Conservation (phyloP, 2,797 vertebrate species). For the Pseudochromis fuscus region DNA sequence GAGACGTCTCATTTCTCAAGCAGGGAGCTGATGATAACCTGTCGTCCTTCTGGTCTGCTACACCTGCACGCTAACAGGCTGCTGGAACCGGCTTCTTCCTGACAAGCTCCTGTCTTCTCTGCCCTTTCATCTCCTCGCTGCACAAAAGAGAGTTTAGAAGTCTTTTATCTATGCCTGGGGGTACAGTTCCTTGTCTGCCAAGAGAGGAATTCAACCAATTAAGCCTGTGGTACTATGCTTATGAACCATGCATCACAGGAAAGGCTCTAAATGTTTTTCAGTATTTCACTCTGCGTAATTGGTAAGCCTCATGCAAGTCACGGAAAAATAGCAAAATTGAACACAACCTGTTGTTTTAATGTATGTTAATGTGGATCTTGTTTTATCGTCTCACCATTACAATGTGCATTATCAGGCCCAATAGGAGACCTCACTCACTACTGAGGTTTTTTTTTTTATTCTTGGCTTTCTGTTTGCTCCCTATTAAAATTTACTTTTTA, state of each 20-base stretch:
- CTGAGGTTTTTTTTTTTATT: constrained; percentile 1
- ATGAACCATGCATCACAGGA: constrained; percentile 70
- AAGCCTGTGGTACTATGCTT: constrained; percentile 68
- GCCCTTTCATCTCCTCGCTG: constrained; percentile 83
- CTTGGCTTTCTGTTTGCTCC: not conserved
- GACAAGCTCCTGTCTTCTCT: constrained; percentile 80
- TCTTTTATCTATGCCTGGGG: constrained; percentile 81
- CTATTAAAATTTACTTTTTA: not conserved
- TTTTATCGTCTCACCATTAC: constrained; percentile 39
- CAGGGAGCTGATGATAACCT: constrained; percentile 76
- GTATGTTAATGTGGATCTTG: constrained; percentile 41
- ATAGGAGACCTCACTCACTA: not conserved
- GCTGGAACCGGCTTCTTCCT: constrained; percentile 71
- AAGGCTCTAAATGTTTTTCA: constrained; percentile 65
- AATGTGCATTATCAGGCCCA: constrained; percentile 1
- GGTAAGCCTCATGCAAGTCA: constrained; percentile 43
- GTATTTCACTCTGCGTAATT: constrained; percentile 68
- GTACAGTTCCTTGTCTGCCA: constrained; percentile 77
- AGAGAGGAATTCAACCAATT: constrained; percentile 79
- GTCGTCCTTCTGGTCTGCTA: constrained; percentile 78
- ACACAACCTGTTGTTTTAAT: constrained; percentile 47
- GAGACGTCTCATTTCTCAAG: constrained; percentile 76
- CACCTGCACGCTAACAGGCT: constrained; percentile 78
- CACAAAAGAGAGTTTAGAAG: constrained; percentile 84
- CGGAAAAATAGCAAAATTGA: constrained; percentile 26